phyloP scores from a whole-genome alignment of 2,113 vertebrate genomes.

The Caracal caracal region DNA sequence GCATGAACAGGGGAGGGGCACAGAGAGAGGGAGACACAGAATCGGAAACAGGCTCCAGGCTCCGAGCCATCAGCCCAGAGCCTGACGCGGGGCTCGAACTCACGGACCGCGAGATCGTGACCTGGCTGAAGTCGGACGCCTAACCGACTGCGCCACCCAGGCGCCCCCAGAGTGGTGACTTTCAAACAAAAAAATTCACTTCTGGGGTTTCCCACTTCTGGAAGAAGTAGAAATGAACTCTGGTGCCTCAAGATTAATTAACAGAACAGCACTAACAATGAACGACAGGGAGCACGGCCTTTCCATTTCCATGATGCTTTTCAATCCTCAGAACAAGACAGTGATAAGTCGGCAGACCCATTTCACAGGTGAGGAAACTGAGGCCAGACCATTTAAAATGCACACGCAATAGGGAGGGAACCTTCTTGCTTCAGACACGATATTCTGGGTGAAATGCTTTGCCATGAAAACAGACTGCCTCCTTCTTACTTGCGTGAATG shows the following conservation, averaged over 20 bases:
- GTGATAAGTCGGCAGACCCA: neutral
- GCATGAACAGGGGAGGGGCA: too few species aligned
- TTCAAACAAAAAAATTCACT: neutral
- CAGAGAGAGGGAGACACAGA: too few species aligned
- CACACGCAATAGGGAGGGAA: neutral
- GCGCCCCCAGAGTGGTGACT: neutral
- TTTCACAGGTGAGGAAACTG: constrained; percentile 16
- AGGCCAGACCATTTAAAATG: neutral
- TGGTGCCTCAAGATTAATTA: neutral
- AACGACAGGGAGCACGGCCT: neutral
- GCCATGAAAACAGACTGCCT: neutral
- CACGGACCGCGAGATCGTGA: too few species aligned
- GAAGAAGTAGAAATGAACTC: neutral
- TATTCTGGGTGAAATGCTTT: neutral
- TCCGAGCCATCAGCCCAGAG: too few species aligned
- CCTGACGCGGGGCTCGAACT: too few species aligned
- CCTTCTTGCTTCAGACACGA: neutral
- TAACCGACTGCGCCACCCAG: too few species aligned
- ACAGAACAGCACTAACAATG: neutral
- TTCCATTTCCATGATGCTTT: neutral
- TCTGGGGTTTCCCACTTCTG: neutral
- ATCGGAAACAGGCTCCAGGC: too few species aligned
- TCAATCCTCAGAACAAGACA: neutral
- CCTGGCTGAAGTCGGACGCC: too few species aligned
- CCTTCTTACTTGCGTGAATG: neutral